phyloP scores from a whole-genome alignment of 2,797 vertebrate species.

The Artibeus lituratus region DNA sequence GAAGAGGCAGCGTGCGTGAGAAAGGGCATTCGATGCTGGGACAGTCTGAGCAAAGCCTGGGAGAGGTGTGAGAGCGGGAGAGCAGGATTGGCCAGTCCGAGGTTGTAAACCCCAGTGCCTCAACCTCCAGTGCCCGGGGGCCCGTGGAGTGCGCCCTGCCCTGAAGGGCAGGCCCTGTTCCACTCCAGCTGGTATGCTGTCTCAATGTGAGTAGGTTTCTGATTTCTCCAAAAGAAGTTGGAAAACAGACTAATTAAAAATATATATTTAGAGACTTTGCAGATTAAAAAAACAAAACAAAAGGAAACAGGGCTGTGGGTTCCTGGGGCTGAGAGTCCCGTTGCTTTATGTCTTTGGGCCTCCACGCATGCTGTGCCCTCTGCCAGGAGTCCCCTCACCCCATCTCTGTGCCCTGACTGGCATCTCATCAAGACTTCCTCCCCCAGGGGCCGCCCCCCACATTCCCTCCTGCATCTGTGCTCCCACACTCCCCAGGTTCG shows the following conservation, averaged over 20 bases:
- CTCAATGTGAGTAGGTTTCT: background rate
- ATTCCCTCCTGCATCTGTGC: background rate
- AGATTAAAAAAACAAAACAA: background rate
- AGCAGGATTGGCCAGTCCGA: background rate
- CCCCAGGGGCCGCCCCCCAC: background rate
- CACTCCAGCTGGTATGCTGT: background rate
- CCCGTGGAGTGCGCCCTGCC: background rate
- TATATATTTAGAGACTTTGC: background rate
- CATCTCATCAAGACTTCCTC: background rate
- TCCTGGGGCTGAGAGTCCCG: background rate
- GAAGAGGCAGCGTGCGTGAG: accelerated
- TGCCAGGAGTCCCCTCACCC: background rate
- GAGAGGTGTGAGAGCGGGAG: background rate
- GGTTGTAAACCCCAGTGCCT: background rate
- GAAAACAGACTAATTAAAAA: background rate
- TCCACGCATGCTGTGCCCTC: background rate
- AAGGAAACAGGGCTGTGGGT: background rate
- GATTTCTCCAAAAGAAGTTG: background rate
- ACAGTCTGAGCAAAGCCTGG: background rate
- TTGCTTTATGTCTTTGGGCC: background rate
- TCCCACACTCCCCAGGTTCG: background rate
- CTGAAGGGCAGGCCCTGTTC: background rate
- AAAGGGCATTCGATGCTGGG: background rate
- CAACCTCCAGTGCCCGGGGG: background rate
- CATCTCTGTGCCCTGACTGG: background rate